Base-by-base conservation (phyloP, 2,797 vertebrate genomes). In the Triplophysa bombifrons region DNA sequence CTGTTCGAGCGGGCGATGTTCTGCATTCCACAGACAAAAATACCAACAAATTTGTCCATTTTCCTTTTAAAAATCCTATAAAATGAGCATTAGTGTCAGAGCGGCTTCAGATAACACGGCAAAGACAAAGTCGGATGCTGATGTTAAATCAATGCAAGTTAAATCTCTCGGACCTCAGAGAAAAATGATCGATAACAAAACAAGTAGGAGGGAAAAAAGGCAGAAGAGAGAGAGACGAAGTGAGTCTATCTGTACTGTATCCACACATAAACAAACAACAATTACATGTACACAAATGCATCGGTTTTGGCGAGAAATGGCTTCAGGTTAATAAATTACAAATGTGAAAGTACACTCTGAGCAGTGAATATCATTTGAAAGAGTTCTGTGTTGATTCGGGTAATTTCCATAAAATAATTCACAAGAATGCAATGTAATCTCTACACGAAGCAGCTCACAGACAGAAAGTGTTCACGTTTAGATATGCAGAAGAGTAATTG, bases 71-170 rank as follows among this genome's bases (percentile, higher is more conserved):
- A 30, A 77, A 58, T 4, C 13, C 66, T 69, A 19, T 10, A 25
- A 69, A 61, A 41, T n/a, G n/a, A 61, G 66, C 38, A 22, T 72
- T 53, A 55, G 53, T 51, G 58, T 13, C 53, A 46, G 11, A 65
- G 38, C 51, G 67, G 66, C 25, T 50, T 70, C 67, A 53, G n/a
- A 78, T 70, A 78, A 78, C 50, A 56, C 66, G 19, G 14, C 70
- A 60, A 74, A 67, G 50, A 48, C 55, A 80, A 71, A 77, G 82
- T 88, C 88, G 85, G 89, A 79, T 83, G 78, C 85, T 88, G 88
- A 91, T 89, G 88, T 83, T 48, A 89, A 92, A 91, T 93, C 92
- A 90, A 92, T 92, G 86, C 46, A 64, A 82, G 86, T 84, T 88
- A 91, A 92, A 90, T 91, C 84, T 83, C 82, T 79, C 85, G 80